A percentile compares a stretch with the other conserved stretches of the same genome.
These are phyloP conservation scores for Martes martes DNA, from an alignment of 2,113 vertebrate genomes.

Conservation along the genomic window DNA sequence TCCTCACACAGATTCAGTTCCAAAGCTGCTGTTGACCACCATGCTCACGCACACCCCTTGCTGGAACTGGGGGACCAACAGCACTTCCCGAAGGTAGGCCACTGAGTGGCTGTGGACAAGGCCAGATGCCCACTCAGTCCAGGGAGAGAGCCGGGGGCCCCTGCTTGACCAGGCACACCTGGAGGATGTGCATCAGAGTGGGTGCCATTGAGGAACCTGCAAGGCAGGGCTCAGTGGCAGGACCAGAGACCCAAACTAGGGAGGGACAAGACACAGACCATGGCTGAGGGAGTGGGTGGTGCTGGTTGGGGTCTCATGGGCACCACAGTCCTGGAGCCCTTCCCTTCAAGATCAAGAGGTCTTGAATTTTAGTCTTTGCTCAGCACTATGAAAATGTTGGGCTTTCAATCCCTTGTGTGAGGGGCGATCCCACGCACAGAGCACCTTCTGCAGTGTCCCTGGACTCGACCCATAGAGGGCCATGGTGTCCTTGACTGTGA, in stretches of 20 bases:
- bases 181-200: too few relatives aligned
- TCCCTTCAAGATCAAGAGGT: not conserved
- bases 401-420: too few relatives aligned
- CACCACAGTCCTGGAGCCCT: rapidly evolving
- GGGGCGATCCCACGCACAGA: rapidly evolving
- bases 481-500: rapidly evolving
- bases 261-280: not conserved
- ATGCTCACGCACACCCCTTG: rapidly evolving
- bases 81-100: rapidly evolving
- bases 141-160: rapidly evolving
- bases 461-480: rapidly evolving
- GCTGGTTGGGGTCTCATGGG: not conserved
- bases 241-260: rapidly evolving
- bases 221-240: not conserved
- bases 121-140: rapidly evolving
- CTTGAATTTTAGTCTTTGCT: not conserved
- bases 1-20: rapidly evolving
- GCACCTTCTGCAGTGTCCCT: not conserved
- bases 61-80: rapidly evolving
- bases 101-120: rapidly evolving
- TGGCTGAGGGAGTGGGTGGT: not conserved
- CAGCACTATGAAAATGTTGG: rapidly evolving
- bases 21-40: rapidly evolving
- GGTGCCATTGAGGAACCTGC: rapidly evolving
- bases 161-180: rapidly evolving